phyloP scores from a whole-genome alignment of 2,797 vertebrate genomes.

The Alfaro cultratus region DNA sequence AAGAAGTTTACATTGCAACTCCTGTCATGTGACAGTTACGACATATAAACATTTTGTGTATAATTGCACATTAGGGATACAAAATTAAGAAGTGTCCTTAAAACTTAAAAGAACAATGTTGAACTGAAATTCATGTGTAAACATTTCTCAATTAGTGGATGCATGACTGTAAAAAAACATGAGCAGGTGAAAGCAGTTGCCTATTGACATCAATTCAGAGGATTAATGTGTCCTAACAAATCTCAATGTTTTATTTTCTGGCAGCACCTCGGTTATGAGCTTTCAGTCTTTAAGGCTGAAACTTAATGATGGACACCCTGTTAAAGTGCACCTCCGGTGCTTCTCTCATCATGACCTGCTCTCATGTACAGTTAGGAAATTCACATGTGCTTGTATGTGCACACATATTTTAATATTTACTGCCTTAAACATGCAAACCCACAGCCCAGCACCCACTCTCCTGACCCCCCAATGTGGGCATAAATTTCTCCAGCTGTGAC shows the following conservation, averaged over 20 bases:
- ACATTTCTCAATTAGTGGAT: slow-evolving; percentile 71
- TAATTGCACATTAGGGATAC: too few species aligned
- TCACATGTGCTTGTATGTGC: slow-evolving; percentile 35
- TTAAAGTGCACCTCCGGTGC: slow-evolving; percentile 82
- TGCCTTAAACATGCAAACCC: slow-evolving; percentile 71
- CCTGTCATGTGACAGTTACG: background rate
- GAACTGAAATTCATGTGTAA: slow-evolving; percentile 62
- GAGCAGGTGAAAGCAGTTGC: slow-evolving; percentile 58
- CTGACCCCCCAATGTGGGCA: slow-evolving; percentile 67
- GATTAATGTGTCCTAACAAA: slow-evolving; percentile 79
- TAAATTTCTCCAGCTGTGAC: slow-evolving; percentile 82
- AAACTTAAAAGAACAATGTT: slow-evolving; percentile 6
- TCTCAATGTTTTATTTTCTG: slow-evolving; percentile 78
- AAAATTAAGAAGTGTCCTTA: background rate
- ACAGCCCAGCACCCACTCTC: slow-evolving; percentile 64
- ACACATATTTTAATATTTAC: slow-evolving; percentile 72
- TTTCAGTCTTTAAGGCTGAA: slow-evolving; percentile 80
- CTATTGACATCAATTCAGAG: slow-evolving; percentile 79
- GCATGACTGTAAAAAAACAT: slow-evolving; percentile 64
- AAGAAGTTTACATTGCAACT: background rate
- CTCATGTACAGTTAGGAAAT: slow-evolving; percentile 34
- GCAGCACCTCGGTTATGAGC: slow-evolving; percentile 73
- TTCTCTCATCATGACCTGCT: slow-evolving; percentile 74
- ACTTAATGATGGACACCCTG: slow-evolving; percentile 81
- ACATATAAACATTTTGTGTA: background rate